Evolutionary conservation across 1,140 invertebrate species (phyloP).

Genomic region (Drosophila bifasciata): DNA sequence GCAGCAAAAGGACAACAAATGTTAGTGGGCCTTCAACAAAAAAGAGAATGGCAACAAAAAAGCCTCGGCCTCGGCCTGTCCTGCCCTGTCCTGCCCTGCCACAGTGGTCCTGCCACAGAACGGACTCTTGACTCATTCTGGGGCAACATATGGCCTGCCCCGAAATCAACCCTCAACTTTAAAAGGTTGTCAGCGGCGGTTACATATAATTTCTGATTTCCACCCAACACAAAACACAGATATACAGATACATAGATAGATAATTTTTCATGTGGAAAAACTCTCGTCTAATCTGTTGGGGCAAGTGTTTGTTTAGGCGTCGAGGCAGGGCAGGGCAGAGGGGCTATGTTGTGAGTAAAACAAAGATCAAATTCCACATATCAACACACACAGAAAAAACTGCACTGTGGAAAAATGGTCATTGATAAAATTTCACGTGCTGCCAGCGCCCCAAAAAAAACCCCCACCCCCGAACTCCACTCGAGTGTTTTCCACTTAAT

Average conservation of each 20-base stretch:
- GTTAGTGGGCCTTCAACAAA: constrained; percentile 7
- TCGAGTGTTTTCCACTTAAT: constrained; percentile 80
- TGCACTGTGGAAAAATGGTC: constrained; percentile 7
- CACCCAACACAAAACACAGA: constrained; percentile 4
- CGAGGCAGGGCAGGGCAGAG: background rate
- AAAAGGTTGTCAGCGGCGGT: constrained; percentile 67
- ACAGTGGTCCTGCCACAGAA: no score
- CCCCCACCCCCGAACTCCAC: no score
- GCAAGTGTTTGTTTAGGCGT: constrained; percentile 69
- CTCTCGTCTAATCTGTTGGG: constrained; percentile 62
- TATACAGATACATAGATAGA: constrained; percentile 43
- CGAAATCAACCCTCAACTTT: constrained; percentile 61
- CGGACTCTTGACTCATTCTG: no score
- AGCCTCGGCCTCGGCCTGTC: no score
- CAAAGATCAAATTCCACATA: constrained; percentile 77
- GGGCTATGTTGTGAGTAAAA: constrained; percentile 16
- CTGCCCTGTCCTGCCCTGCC: no score
- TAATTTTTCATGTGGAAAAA: constrained; percentile 40
- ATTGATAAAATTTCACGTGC: constrained; percentile 66
- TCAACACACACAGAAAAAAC: constrained; percentile 62
- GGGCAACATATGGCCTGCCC: constrained; percentile 64
- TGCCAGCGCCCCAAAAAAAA: constrained; percentile 11
- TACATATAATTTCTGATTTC: constrained; percentile 40
- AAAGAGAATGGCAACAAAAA: constrained; percentile 39
- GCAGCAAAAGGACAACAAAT: constrained; percentile 72